Conservation (phyloP, 2,113 vertebrate species). For the Potamarius usumacintae region DNA sequence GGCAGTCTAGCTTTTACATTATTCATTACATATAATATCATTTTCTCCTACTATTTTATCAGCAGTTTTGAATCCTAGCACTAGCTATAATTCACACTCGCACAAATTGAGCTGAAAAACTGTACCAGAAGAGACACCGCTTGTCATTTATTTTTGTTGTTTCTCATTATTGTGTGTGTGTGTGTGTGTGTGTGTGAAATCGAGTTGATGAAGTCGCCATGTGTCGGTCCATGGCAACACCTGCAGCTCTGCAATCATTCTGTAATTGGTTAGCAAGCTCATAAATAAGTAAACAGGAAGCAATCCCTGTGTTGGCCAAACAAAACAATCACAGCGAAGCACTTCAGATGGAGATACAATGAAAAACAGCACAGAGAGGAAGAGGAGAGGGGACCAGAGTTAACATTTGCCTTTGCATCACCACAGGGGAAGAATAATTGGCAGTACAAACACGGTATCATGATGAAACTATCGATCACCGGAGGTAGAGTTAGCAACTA, state of each 20-base stretch:
- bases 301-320: constrained; percentile 72
- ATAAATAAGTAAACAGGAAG: constrained; percentile 74
- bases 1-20: background rate
- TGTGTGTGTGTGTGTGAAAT: background rate
- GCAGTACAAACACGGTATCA: constrained; percentile 65
- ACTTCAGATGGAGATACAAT: constrained; percentile 59
- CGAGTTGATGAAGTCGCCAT: constrained; percentile 49
- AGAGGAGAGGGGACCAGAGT: constrained; percentile 59
- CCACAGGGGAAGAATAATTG: constrained; percentile 61
- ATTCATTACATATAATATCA: background rate
- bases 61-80: background rate
- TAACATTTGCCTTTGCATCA: constrained; percentile 69
- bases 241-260: constrained; percentile 65
- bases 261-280: constrained; percentile 71
- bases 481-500: constrained; percentile 47
- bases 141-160: background rate
- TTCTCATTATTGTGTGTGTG: background rate
- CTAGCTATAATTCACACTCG: background rate
- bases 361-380: constrained; percentile 49
- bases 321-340: constrained; percentile 70
- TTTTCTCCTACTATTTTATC: background rate
- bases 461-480: constrained; percentile 50
- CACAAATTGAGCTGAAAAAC: background rate
- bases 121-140: background rate
- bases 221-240: constrained; percentile 52